phyloP scores from a whole-genome alignment of 2,113 vertebrate genomes.

The Lutjanus erythropterus region DNA sequence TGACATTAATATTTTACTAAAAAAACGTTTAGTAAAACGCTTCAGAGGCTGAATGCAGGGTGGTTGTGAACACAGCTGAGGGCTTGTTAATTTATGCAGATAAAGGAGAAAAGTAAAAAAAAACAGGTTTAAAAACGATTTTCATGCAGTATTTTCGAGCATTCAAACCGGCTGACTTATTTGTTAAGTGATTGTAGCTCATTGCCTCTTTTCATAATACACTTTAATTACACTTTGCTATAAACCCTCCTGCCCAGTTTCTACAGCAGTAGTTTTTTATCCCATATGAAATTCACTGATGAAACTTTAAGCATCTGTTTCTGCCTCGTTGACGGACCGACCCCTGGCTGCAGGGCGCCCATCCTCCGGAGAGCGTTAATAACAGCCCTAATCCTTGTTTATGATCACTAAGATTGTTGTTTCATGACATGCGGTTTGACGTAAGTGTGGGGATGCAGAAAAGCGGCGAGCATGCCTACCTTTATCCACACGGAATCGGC shows the following conservation, averaged over 20 bases:
- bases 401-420: background rate
- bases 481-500: background rate
- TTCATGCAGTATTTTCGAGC: background rate
- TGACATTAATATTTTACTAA: background rate
- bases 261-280: background rate
- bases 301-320: constrained; percentile 30
- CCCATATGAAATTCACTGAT: background rate
- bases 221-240: background rate
- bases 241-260: background rate
- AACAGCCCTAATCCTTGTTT: background rate
- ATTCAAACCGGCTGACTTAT: background rate
- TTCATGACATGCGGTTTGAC: background rate
- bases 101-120: background rate
- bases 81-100: too few relatives aligned
- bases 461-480: constrained; percentile 41
- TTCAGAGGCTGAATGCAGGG: background rate
- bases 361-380: background rate
- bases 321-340: background rate
- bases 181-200: background rate
- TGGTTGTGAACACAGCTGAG: too few relatives aligned
- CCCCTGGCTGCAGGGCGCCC: background rate
- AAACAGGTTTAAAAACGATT: background rate
- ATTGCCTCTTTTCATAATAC: background rate
- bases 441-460: background rate
- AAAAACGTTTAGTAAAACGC: background rate